Percentiles rank a stretch among this genome's conserved stretches.
Conservation (phyloP, 2,113 vertebrate genomes). For the Manacus vitellinus region DNA sequence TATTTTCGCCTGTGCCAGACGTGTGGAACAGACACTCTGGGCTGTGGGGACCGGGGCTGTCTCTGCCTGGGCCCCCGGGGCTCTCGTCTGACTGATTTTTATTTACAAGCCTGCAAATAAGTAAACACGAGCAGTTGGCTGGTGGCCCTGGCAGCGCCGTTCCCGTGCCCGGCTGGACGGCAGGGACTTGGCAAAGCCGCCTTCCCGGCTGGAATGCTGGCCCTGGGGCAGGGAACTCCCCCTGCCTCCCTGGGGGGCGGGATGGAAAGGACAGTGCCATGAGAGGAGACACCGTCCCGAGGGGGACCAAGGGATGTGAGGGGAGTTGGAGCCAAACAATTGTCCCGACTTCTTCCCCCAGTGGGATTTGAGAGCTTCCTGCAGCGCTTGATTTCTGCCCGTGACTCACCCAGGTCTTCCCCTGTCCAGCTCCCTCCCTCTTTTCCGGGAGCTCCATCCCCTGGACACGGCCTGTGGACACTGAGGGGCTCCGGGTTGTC, state of each 20-base stretch:
- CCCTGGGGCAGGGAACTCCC: not conserved
- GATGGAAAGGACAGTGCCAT: not conserved
- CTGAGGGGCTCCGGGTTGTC: not conserved
- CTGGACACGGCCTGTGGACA: not conserved
- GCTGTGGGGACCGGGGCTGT: not conserved
- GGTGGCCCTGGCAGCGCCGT: not conserved
- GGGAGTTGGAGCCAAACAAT: not conserved
- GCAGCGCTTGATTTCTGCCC: not conserved
- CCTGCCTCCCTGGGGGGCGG: not conserved
- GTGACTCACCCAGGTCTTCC: not conserved
- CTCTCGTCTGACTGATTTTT: not conserved
- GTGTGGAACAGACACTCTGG: not conserved
- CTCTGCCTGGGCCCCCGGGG: not conserved
- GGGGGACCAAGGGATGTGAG: not conserved
- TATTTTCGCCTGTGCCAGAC: not conserved
- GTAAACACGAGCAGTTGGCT: not conserved
- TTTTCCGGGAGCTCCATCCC: not conserved
- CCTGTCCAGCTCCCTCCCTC: not conserved
- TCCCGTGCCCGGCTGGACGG: not conserved
- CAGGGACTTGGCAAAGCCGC: not conserved
- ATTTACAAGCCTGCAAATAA: constrained; percentile 3
- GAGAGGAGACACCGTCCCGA: not conserved
- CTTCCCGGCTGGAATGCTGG: not conserved
- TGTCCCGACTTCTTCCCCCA: accelerated
- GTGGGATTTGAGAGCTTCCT: not conserved